A percentile compares a stretch with the other conserved stretches of the same genome.
Conservation (phyloP, 2,113 vertebrate species). For the Channa maculata region DNA sequence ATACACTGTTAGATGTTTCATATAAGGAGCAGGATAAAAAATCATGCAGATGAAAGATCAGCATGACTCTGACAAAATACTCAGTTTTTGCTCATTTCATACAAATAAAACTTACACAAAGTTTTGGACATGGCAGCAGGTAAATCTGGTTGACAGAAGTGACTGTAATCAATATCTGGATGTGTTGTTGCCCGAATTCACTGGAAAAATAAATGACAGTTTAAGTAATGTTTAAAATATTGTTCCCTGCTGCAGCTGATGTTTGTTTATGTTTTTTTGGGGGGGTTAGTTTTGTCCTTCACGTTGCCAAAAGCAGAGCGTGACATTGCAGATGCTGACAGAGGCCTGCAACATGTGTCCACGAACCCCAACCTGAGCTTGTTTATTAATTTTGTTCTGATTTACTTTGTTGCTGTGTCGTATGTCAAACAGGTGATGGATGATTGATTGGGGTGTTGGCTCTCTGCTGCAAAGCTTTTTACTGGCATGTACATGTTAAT, state of each 20-base stretch:
- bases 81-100: neutral
- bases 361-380: neutral
- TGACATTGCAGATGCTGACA: constrained; percentile 8
- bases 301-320: constrained; percentile 57
- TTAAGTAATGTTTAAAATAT: neutral
- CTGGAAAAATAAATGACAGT: neutral
- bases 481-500: constrained; percentile 59
- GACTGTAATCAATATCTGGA: too few species aligned
- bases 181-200: too few species aligned
- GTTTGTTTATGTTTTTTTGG: neutral
- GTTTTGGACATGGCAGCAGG: neutral
- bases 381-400: neutral
- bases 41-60: too few species aligned
- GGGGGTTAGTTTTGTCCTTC: constrained; percentile 13
- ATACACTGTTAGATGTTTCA: too few species aligned
- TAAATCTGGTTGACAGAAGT: neutral
- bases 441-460: constrained; percentile 1
- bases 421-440: constrained; percentile 4
- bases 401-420: constrained; percentile 21
- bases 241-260: neutral
- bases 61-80: too few species aligned
- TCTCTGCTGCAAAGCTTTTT: constrained; percentile 49
- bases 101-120: neutral
- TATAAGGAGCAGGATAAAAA: too few species aligned
- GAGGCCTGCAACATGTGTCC: neutral